phyloP scores from a whole-genome alignment of 2,797 vertebrate genomes.

The Sphenopsis melanotis region DNA sequence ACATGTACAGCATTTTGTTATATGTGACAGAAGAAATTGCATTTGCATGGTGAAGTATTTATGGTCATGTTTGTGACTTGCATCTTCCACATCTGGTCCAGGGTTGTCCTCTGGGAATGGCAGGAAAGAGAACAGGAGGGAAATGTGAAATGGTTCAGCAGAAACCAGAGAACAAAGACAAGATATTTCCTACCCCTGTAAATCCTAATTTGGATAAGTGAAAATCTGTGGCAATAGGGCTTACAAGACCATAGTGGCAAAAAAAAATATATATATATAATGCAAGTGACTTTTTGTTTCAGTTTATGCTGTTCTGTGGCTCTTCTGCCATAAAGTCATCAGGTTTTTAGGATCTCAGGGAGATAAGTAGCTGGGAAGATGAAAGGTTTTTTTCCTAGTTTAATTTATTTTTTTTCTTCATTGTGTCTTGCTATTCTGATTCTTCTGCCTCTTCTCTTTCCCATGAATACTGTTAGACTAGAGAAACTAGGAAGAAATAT shows the following conservation, averaged over 20 bases:
- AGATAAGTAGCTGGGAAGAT: not conserved
- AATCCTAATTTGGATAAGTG: not conserved
- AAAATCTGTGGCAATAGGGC: not conserved
- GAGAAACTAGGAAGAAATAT: not conserved
- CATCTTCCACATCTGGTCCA: constrained; percentile 63
- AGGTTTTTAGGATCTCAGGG: not conserved
- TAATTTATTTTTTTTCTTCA: not conserved
- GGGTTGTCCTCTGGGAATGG: constrained; percentile 21
- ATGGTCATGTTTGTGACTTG: constrained; percentile 58
- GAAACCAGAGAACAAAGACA: constrained; percentile 32
- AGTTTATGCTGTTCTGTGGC: not conserved
- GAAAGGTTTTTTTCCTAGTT: not conserved
- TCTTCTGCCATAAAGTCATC: not conserved
- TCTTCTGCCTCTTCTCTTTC: not conserved
- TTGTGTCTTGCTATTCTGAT: not conserved
- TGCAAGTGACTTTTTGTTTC: not conserved
- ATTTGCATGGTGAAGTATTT: constrained; percentile 63
- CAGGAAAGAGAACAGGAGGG: not conserved
- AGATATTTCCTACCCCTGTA: not conserved
- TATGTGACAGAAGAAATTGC: constrained; percentile 30
- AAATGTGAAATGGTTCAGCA: constrained; percentile 38
- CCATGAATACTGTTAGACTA: not conserved
- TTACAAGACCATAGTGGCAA: not conserved
- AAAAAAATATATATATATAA: not conserved
- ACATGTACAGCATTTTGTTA: not conserved